Evolutionary conservation across 2,797 vertebrate species (phyloP).

Genomic region (Bufotes viridis): DNA sequence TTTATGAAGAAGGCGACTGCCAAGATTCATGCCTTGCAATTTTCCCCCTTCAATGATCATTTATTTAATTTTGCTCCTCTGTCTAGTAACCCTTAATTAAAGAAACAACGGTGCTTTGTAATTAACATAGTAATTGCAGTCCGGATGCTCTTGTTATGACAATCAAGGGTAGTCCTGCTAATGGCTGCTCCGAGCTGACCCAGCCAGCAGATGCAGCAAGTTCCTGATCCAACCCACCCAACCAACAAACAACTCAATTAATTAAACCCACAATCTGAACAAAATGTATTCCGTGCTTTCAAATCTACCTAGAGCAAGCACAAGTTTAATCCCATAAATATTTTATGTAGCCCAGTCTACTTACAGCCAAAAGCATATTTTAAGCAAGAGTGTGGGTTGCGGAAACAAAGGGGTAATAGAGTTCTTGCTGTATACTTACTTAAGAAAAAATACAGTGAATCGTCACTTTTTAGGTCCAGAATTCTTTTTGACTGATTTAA

Average conservation of each 20-base stretch:
- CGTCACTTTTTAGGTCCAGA: background rate
- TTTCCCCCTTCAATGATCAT: background rate
- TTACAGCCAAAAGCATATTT: background rate
- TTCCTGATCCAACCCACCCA: constrained; percentile 4
- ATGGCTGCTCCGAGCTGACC: constrained; percentile 13
- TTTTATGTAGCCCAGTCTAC: background rate
- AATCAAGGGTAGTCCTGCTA: constrained; percentile 31
- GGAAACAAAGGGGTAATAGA: background rate
- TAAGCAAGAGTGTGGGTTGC: background rate
- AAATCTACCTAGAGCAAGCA: constrained; percentile 23
- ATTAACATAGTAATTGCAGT: constrained; percentile 42
- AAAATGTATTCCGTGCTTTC: background rate
- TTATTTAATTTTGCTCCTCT: constrained; percentile 1
- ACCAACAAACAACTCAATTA: constrained; percentile 17
- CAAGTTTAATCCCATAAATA: constrained; percentile 15
- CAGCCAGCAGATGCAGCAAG: constrained; percentile 9
- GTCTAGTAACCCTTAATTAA: constrained; percentile 17
- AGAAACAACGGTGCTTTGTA: background rate
- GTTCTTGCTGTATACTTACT: background rate
- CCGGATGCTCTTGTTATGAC: constrained; percentile 16
- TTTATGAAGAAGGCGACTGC: background rate
- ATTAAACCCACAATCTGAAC: constrained; percentile 18
- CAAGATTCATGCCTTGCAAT: background rate
- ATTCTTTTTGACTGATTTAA: background rate
- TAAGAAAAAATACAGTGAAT: background rate